A percentile compares a stretch with the other conserved stretches of the same genome.
Evolutionary conservation across 2,888 invertebrate genomes (phyloP).

Genomic region (Erpobdella octoculata): DNA sequence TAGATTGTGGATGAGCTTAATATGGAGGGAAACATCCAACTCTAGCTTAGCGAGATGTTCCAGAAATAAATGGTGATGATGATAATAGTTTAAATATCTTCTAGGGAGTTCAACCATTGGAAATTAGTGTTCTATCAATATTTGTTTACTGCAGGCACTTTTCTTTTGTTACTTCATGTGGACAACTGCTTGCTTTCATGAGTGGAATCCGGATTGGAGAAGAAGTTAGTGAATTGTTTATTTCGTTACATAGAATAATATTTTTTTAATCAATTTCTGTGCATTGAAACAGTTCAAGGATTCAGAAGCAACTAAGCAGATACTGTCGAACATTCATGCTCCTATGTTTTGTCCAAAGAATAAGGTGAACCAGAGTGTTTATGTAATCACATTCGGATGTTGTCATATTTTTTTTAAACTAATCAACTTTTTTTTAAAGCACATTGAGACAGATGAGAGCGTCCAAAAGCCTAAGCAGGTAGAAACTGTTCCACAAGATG

Average conservation of each 20-base stretch:
- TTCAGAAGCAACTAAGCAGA: not conserved
- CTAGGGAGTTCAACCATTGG: too few species aligned
- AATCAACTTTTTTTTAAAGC: slow-evolving; percentile 38
- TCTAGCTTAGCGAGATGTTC: too few species aligned
- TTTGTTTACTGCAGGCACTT: slow-evolving; percentile 42
- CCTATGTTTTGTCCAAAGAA: slow-evolving; percentile 42
- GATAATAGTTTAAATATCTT: too few species aligned
- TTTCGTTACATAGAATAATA: not conserved
- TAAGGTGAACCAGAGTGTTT: slow-evolving; percentile 39
- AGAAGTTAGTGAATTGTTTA: slow-evolving; percentile 36
- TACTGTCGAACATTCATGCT: slow-evolving; percentile 36
- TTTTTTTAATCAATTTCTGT: not conserved
- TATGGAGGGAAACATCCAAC: too few species aligned
- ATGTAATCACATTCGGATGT: not conserved
- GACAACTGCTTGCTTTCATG: slow-evolving; percentile 45
- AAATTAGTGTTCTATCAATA: not conserved
- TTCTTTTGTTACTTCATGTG: slow-evolving; percentile 44
- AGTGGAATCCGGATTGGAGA: slow-evolving; percentile 38
- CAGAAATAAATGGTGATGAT: too few species aligned
- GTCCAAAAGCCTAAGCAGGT: slow-evolving; percentile 39
- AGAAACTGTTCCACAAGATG: slow-evolving; percentile 17
- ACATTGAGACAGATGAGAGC: slow-evolving; percentile 47
- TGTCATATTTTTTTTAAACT: not conserved
- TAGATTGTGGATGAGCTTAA: too few species aligned
- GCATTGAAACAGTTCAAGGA: not conserved